A percentile compares a stretch with the other conserved stretches of the same genome.
Conservation (phyloP, 2,888 invertebrate genomes). For the Meghimatium bilineatum region DNA sequence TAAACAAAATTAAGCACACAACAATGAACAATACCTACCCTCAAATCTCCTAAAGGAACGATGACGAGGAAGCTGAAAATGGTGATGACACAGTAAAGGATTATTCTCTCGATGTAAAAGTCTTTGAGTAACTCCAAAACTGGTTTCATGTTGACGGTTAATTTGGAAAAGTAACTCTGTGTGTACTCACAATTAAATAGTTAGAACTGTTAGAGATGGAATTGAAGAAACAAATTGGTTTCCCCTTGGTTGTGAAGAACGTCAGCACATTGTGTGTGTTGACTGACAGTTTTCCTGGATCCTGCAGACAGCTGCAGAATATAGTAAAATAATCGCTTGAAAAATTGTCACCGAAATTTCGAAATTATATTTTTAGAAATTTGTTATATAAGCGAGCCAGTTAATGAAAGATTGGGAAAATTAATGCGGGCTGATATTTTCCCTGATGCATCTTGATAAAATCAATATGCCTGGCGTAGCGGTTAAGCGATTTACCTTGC, state of each 20-base stretch:
- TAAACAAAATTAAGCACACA: too few relatives aligned
- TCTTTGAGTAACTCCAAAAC: constrained; percentile 47
- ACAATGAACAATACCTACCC: constrained; percentile 43
- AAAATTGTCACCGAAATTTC: too few relatives aligned
- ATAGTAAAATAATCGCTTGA: too few relatives aligned
- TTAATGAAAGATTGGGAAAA: too few relatives aligned
- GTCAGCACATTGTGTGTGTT: background rate
- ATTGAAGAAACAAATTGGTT: background rate
- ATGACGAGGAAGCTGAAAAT: constrained; percentile 55
- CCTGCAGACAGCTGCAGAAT: background rate
- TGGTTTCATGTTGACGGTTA: constrained; percentile 36
- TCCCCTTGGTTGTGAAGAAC: background rate
- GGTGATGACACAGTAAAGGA: constrained; percentile 51
- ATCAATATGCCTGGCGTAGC: too few relatives aligned
- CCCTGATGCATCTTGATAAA: too few relatives aligned
- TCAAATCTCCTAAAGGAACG: constrained; percentile 53
- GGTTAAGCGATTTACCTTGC: too few relatives aligned
- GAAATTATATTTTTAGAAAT: too few relatives aligned
- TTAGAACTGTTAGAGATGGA: too few relatives aligned
- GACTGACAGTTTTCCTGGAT: background rate
- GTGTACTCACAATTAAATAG: too few relatives aligned
- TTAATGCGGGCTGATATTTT: too few relatives aligned
- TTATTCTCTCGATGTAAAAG: constrained; percentile 53
- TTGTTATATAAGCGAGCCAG: too few relatives aligned
- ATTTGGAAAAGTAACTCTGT: background rate